phyloP scores from a whole-genome alignment of 2,113 vertebrate genomes.

The Catharus fuscescens region DNA sequence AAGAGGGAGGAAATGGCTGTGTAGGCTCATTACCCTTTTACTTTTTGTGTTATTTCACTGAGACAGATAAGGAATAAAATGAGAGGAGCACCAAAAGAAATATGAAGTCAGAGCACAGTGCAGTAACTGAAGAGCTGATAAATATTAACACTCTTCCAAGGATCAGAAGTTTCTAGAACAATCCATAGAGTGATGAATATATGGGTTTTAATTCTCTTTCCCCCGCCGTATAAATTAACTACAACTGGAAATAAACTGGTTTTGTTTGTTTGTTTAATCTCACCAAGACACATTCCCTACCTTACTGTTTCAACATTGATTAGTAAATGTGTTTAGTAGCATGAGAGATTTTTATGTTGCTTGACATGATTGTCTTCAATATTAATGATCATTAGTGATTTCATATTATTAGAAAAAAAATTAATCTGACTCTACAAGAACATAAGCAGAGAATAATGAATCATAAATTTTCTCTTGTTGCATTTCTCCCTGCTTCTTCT shows the following conservation, averaged over 20 bases:
- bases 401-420: neutral
- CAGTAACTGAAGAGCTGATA: constrained; percentile 21
- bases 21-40: neutral
- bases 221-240: accelerated
- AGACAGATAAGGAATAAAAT: neutral
- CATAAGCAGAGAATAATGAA: neutral
- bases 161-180: neutral
- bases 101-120: constrained; percentile 37
- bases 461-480: neutral
- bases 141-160: constrained; percentile 19
- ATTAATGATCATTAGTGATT: neutral
- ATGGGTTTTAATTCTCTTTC: neutral
- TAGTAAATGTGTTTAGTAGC: neutral
- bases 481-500: neutral
- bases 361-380: neutral
- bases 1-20: neutral
- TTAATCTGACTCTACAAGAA: neutral
- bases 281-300: neutral
- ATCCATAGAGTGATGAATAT: neutral
- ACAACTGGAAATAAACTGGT: neutral
- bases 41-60: constrained; percentile 3
- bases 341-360: neutral
- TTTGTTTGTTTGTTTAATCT: neutral
- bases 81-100: neutral
- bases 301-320: neutral